phyloP scores from a whole-genome alignment of 2,888 invertebrate species.

The Idaea straminata region DNA sequence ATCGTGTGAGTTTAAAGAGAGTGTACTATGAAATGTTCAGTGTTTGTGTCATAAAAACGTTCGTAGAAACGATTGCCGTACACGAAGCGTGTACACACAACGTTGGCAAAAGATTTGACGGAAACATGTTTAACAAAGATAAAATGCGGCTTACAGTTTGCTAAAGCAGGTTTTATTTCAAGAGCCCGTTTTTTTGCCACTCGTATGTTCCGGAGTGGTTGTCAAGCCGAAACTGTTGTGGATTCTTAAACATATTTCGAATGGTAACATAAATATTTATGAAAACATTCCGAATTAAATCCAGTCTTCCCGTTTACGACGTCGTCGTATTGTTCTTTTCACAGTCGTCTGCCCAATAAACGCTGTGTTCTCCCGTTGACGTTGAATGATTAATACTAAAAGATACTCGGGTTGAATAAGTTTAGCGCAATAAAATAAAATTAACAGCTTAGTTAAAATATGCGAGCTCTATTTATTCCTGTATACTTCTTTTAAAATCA shows the following conservation, averaged over 20 bases:
- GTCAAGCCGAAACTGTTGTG: slow-evolving; percentile 47
- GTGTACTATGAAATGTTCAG: background rate
- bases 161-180: slow-evolving; percentile 45
- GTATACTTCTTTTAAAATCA: background rate
- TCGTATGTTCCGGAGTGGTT: slow-evolving; percentile 47
- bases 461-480: background rate
- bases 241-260: slow-evolving; percentile 51
- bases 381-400: slow-evolving; percentile 50
- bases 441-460: background rate
- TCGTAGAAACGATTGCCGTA: slow-evolving; percentile 2
- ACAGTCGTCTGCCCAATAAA: slow-evolving; percentile 46
- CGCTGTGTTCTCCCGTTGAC: slow-evolving; percentile 39
- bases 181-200: slow-evolving; percentile 36
- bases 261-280: slow-evolving; percentile 56
- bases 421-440: slow-evolving; percentile 39
- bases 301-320: slow-evolving; percentile 48
- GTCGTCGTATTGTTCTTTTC: slow-evolving; percentile 47
- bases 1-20: background rate
- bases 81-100: slow-evolving; percentile 1
- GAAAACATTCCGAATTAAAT: slow-evolving; percentile 58
- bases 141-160: slow-evolving; percentile 44
- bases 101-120: slow-evolving; percentile 23
- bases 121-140: slow-evolving; percentile 41
- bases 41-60: background rate
- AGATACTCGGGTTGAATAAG: slow-evolving; percentile 34